Base-by-base conservation (phyloP, 92 coral and sea anemone species). In the Blastomussa wellsi region DNA sequence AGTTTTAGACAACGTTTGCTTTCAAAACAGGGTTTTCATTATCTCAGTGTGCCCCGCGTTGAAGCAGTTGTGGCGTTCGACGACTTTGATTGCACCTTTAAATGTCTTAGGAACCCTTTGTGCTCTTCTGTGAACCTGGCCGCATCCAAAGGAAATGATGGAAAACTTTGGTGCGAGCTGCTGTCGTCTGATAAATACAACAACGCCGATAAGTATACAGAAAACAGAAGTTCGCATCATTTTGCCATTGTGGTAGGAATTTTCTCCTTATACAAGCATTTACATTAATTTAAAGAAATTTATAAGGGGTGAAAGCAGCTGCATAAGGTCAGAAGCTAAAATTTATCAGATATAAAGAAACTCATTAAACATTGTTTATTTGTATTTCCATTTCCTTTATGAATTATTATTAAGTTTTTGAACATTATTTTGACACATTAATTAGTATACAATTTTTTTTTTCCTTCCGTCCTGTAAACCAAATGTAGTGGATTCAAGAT, bases 51-150 rank as follows among this genome's bases (percentile, higher is more conserved):
- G 20, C 74, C 37, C 35, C 4, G 7, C 3, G 41, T 3, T 37
- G 41, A 44, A 10, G 35, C 74, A 37, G 14, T 68, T 33, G 16
- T 10, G 16, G 74, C 16, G 7, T 0, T 16, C 38, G 74, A 68
- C 42, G 16, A 14, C n/a, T 68, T 68, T 68, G 74, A 68, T 20
- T 68, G 74, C 41, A 68, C 74, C 11, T 32, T 33, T 16, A 11
- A 68, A 68, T 68, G 74, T n/a, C 74, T 68, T 10, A 24, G 5
- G 16, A 17, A 2, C 16, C 44, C 47, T 68, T 17, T n/a, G 26
- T 68, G 74, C 44, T 24, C 35, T 31, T 76, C 79, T 17, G 60
- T 76, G 22, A 76, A 48, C 37, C 38, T 76, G 12, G 79, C 79
- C 22, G 36, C 41, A 4, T 28, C 26, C 36, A 29, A 48, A 76